Evolutionary conservation across 2,113 vertebrate species (phyloP).

Genomic region (Danionella cerebrum): DNA sequence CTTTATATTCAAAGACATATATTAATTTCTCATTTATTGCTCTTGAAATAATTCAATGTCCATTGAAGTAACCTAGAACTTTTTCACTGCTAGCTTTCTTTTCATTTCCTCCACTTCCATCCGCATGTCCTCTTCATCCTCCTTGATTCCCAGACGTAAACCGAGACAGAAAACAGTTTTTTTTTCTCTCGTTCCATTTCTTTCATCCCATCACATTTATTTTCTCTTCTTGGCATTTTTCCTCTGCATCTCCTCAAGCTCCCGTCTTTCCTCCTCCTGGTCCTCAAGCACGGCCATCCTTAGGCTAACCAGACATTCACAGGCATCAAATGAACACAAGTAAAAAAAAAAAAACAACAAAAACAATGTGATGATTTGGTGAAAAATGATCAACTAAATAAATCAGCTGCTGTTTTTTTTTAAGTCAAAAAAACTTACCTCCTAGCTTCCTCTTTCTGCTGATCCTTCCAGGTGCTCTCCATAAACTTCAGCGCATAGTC

Average conservation of each 20-base stretch:
- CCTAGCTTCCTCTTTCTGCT: conserved; percentile 93
- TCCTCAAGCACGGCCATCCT: conserved; percentile 83
- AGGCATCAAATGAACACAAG: too few species aligned
- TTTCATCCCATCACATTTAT: conserved; percentile 46
- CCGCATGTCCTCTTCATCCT: conserved; percentile 42
- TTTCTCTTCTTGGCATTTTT: conserved; percentile 73
- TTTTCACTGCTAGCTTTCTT: conserved; percentile 36
- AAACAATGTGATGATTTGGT: conserved; percentile 12
- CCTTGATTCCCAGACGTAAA: conserved; percentile 46
- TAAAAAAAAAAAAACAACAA: neutral
- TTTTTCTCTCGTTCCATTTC: too few species aligned
- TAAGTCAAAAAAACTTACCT: conserved; percentile 63
- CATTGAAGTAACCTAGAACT: conserved; percentile 14
- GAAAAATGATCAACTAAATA: neutral
- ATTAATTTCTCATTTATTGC: conserved; percentile 37
- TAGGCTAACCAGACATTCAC: conserved; percentile 61
- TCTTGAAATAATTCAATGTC: conserved; percentile 19
- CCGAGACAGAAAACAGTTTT: conserved; percentile 28
- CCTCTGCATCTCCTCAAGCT: conserved; percentile 74
- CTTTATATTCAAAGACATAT: conserved; percentile 26
- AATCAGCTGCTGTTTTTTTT: neutral
- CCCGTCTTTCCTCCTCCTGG: conserved; percentile 76
- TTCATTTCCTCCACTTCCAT: conserved; percentile 44
- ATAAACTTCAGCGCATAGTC: conserved; percentile 96
- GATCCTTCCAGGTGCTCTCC: conserved; percentile 95